Evolutionary conservation across 2,113 vertebrate genomes (phyloP).

Genomic region (Charina bottae): DNA sequence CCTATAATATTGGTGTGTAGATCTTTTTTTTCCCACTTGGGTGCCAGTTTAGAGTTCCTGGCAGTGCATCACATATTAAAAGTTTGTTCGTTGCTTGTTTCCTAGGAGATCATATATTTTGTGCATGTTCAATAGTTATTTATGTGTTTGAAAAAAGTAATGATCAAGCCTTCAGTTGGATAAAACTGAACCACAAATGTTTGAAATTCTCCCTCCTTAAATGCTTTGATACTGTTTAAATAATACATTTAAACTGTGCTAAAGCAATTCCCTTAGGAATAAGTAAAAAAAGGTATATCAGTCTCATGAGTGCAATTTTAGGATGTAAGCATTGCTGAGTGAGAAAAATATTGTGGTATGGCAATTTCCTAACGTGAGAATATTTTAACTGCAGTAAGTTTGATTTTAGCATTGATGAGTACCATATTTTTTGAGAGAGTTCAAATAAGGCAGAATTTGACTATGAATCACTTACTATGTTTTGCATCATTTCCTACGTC

Average conservation of each 20-base stretch:
- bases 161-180: neutral
- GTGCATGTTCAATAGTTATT: neutral
- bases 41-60: neutral
- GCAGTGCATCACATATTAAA: neutral
- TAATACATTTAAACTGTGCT: neutral
- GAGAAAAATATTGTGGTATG: neutral
- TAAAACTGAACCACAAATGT: neutral
- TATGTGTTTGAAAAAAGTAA: neutral
- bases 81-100: neutral
- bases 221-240: constrained; percentile 5
- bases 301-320: neutral
- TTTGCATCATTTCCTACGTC: constrained; percentile 58
- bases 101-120: neutral
- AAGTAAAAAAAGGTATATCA: neutral
- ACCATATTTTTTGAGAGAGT: constrained; percentile 27
- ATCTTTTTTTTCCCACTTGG: neutral
- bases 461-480: neutral
- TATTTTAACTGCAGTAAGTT: neutral
- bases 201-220: constrained; percentile 3
- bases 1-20: accelerated
- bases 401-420: constrained; percentile 28
- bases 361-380: neutral
- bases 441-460: neutral
- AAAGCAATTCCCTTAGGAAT: neutral
- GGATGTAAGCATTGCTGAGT: neutral